Conservation (phyloP, 1,140 invertebrate species). For the Oreohelix idahoensis region DNA sequence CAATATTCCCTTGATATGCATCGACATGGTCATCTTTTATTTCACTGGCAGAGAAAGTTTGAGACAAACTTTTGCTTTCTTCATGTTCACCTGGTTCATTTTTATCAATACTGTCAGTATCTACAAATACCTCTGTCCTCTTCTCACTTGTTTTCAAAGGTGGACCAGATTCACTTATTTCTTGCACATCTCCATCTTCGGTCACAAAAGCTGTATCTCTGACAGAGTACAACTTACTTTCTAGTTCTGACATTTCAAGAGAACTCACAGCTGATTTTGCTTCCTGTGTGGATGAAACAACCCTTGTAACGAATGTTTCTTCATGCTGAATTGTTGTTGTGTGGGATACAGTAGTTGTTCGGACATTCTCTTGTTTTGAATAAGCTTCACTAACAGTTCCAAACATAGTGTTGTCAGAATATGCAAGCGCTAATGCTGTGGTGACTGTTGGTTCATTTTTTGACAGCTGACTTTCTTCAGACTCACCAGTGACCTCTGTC, state of each 20-base stretch:
- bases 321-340: background rate
- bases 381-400: background rate
- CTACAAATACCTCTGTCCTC: background rate
- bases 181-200: background rate
- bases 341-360: background rate
- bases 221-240: background rate
- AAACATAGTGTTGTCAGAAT: background rate
- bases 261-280: background rate
- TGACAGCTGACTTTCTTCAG: background rate
- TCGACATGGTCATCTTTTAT: background rate
- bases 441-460: background rate
- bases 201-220: background rate
- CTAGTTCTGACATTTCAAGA: background rate
- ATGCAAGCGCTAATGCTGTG: background rate
- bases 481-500: background rate
- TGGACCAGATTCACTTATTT: background rate
- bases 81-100: background rate
- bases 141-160: background rate
- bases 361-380: background rate
- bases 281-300: background rate
- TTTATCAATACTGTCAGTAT: background rate
- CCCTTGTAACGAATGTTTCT: background rate
- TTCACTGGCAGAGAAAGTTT: background rate
- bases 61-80: background rate
- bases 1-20: background rate